Base-by-base conservation (phyloP, 2,797 vertebrate genomes). In the Silurus lanzhouensis region DNA sequence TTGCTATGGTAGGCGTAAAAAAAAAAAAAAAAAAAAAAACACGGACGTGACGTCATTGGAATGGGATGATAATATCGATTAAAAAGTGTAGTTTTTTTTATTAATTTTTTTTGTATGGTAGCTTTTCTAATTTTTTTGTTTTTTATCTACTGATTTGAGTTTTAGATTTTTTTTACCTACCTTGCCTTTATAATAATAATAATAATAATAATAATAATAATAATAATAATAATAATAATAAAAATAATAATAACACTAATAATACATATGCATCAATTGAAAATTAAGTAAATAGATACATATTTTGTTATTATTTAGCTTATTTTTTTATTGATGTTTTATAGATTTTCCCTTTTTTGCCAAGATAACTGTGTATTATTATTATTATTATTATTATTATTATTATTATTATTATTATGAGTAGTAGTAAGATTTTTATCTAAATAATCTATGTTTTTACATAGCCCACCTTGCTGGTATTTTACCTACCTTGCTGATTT, bases 1-100 rank as follows among this genome's bases (percentile, higher is more conserved):
- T 95, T 87, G 75, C 92, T 89, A 88, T 91, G 88, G 84, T 88
- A 90, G 93, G 91, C 48, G 82, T 82, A 5, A 4, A 7, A 52
- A 7, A 52, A 52, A 10, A 52, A 52, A 10, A 9, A 52, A 48
- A 6, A 48, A 48, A 48, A 89, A 87, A 89, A 90, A 86, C 78
- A 20, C 31, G 17, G n/a, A 25, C 44, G 72, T 82, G 66, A 61
- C 76, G 55, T 76, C 83, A 57, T 22, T 15, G 19, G 15, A 1
- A 8, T 10, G 5, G 2, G 64, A 6, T 13, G 7, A 12, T 31
- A 19, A 64, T 25, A 25, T 48, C 77, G 10, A 63, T 63, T 63
- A 31, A 19, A 52, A 7, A 0, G 48, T 52, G 48, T 52, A 7
- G 48, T 10, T 7, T 52, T 27, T 27, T 48, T 6, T 6, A 48